Evolutionary conservation across 1,140 invertebrate genomes (phyloP).

Genomic region (Pseudomyrmex gracilis): DNA sequence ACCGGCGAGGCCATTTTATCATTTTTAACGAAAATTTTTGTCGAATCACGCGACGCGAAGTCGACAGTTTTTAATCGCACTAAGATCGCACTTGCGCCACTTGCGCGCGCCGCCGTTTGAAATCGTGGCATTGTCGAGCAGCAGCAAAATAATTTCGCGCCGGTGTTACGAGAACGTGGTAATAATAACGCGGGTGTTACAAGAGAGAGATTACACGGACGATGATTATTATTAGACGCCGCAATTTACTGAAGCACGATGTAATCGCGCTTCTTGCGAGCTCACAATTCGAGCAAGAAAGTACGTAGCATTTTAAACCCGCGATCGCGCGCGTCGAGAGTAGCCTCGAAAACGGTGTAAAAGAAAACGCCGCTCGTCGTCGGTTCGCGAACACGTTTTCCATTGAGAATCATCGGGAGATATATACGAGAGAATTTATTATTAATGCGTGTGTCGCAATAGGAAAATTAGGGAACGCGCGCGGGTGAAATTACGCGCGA

Average conservation of each 20-base stretch:
- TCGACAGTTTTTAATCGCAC: constrained; percentile 42
- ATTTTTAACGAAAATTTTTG: constrained; percentile 30
- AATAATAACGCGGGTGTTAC: constrained; percentile 61
- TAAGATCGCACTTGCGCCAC: constrained; percentile 14
- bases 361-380: not conserved
- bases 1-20: constrained; percentile 2
- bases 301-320: constrained; percentile 8
- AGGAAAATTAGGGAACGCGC: not conserved
- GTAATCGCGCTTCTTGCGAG: constrained; percentile 42
- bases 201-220: constrained; percentile 37
- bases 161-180: constrained; percentile 45
- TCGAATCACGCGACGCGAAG: not conserved
- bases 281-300: constrained; percentile 42
- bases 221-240: constrained; percentile 54
- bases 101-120: constrained; percentile 31
- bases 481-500: not conserved
- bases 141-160: constrained; percentile 65
- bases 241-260: constrained; percentile 57
- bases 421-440: not conserved
- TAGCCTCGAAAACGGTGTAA: not conserved
- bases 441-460: not conserved
- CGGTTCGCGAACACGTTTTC: too few relatives aligned
- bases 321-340: not conserved
- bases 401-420: too few relatives aligned
- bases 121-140: constrained; percentile 65